Percentiles rank a stretch among this genome's conserved stretches.
These are phyloP conservation scores for Dendrolimus punctatus DNA, from an alignment of 1,140 invertebrate genomes.

Conservation along the genomic window DNA sequence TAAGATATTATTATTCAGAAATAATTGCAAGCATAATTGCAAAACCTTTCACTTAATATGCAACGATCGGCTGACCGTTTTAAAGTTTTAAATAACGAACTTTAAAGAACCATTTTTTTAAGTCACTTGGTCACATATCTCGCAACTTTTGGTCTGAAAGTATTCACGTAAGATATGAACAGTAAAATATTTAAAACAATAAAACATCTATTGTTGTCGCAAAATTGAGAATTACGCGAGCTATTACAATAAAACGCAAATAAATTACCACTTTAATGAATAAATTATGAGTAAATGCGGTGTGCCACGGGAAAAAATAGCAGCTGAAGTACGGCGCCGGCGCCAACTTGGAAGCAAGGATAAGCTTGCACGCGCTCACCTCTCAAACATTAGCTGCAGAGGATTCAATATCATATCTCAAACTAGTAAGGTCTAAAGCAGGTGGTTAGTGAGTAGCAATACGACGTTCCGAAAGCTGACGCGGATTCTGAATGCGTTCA, in stretches of 20 bases:
- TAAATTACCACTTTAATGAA: conserved; percentile 61
- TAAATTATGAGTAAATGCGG: conserved; percentile 50
- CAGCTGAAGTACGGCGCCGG: conserved; percentile 58
- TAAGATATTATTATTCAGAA: no score
- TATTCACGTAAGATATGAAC: not conserved
- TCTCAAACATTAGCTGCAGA: conserved; percentile 16
- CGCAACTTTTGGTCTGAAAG: not conserved
- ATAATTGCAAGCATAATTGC: no score
- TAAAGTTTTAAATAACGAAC: no score
- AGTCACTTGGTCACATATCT: no score
- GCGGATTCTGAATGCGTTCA: conserved; percentile 52
- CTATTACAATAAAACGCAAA: conserved; percentile 34
- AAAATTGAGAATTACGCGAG: conserved; percentile 43
- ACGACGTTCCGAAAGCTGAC: conserved; percentile 29
- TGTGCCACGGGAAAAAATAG: conserved; percentile 56
- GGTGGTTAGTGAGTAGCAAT: conserved; percentile 12
- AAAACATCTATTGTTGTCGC: conserved; percentile 39
- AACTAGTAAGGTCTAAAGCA: conserved; percentile 15
- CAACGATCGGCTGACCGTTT: no score
- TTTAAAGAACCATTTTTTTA: no score
- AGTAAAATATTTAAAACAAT: conserved; percentile 19
- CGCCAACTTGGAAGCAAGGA: conserved; percentile 47
- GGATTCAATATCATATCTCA: conserved; percentile 27
- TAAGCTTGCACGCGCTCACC: conserved; percentile 36
- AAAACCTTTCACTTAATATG: no score